phyloP scores from a whole-genome alignment of 2,888 invertebrate species.

The Loripinus fragilis region DNA sequence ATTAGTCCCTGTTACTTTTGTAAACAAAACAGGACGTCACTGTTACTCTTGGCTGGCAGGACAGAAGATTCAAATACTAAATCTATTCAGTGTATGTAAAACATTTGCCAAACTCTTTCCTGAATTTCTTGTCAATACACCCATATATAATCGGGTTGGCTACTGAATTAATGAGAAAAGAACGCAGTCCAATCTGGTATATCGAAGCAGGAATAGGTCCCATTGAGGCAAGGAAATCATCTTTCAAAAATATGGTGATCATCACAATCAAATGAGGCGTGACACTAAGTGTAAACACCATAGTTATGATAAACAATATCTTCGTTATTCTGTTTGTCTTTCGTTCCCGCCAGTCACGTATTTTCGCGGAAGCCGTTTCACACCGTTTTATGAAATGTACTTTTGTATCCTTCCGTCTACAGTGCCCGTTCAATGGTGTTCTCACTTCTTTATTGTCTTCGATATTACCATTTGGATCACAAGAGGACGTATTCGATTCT shows the following conservation, averaged over 20 bases:
- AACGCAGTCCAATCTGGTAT: slow-evolving; percentile 23
- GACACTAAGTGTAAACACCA: slow-evolving; percentile 25
- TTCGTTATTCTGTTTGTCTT: slow-evolving; percentile 18
- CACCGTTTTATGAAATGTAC: slow-evolving; percentile 20
- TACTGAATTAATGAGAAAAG: slow-evolving; percentile 32
- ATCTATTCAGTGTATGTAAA: too few species aligned
- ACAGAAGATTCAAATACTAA: too few species aligned
- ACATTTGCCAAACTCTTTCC: slow-evolving; percentile 6
- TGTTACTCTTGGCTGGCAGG: too few species aligned
- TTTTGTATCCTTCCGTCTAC: not conserved
- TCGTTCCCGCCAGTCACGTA: slow-evolving; percentile 1
- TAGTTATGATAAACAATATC: slow-evolving; percentile 24
- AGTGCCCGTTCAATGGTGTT: not conserved
- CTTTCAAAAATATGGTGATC: slow-evolving; percentile 19
- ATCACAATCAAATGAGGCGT: slow-evolving; percentile 33
- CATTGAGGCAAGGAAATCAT: slow-evolving; percentile 20
- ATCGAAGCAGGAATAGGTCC: not conserved
- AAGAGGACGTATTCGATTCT: not conserved
- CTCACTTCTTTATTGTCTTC: not conserved
- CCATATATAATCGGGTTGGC: slow-evolving; percentile 36
- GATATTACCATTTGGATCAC: not conserved
- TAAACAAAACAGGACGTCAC: too few species aligned
- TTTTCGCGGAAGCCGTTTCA: slow-evolving; percentile 22
- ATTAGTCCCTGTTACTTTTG: too few species aligned
- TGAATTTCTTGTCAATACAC: slow-evolving; percentile 29